Conservation (phyloP, 1,140 invertebrate genomes). For the Drosophila bocki region DNA sequence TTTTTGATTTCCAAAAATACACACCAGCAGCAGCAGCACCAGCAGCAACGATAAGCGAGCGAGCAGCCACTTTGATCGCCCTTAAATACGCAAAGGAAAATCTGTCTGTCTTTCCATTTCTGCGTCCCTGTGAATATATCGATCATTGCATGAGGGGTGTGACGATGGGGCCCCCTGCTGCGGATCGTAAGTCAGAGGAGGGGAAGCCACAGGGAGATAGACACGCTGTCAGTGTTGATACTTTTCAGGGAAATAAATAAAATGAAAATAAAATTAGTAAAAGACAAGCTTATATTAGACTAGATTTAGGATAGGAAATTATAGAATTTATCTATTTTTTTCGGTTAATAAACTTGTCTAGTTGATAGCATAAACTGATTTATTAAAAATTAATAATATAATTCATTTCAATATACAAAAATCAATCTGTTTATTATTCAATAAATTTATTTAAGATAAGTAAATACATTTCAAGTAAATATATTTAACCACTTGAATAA, state of each 20-base stretch:
- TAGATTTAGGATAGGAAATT: not conserved
- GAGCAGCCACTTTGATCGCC: constrained; percentile 28
- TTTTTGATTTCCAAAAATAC: constrained; percentile 52
- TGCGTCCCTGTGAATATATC: constrained; percentile 79
- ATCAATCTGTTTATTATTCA: not conserved
- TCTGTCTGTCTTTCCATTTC: constrained; percentile 36
- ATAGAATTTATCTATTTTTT: not conserved
- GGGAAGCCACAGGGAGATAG: not conserved
- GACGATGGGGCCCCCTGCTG: constrained; percentile 23
- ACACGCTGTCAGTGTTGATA: not conserved
- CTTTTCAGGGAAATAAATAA: not conserved
- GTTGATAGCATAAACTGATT: not conserved
- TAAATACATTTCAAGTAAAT: no score
- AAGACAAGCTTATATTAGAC: not conserved
- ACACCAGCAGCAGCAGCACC: constrained; percentile 4
- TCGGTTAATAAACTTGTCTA: not conserved
- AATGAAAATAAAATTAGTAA: no score
- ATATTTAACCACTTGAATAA: not conserved
- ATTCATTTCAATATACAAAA: not conserved
- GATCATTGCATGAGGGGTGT: constrained; percentile 80
- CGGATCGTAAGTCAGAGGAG: not conserved
- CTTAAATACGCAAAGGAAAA: constrained; percentile 36
- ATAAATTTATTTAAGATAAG: not conserved
- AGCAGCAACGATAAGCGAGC: constrained; percentile 31
- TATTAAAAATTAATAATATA: not conserved